A percentile compares a stretch with the other conserved stretches of the same genome.
phyloP scores from a whole-genome alignment of 1,140 invertebrate genomes.

The Sinonovacula constricta region DNA sequence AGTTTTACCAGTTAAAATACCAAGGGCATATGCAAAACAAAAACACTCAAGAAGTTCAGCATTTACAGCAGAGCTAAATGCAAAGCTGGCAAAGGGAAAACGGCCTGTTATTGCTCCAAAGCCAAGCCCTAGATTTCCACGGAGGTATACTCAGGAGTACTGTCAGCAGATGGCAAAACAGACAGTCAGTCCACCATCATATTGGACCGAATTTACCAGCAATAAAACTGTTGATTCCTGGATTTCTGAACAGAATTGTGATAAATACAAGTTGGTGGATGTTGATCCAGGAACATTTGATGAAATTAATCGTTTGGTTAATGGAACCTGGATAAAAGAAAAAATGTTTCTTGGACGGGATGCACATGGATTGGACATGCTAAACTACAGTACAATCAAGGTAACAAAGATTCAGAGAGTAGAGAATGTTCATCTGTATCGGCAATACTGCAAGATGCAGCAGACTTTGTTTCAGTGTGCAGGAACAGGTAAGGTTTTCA shows the following conservation, averaged over 20 bases:
- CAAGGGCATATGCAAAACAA: no score
- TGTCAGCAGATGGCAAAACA: conserved; percentile 46
- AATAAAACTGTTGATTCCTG: conserved; percentile 48
- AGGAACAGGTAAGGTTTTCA: conserved; percentile 36
- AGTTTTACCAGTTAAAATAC: conserved; percentile 14
- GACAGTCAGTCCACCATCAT: conserved; percentile 36
- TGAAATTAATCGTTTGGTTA: conserved; percentile 33
- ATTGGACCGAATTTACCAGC: conserved; percentile 51
- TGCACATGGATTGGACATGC: conserved; percentile 37
- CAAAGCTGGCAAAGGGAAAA: conserved; percentile 45
- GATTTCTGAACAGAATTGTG: conserved; percentile 21
- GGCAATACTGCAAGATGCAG: conserved; percentile 48
- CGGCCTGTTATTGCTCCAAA: conserved; percentile 48
- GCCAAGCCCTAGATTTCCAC: no score
- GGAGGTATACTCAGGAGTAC: conserved; percentile 43
- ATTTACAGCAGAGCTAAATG: conserved; percentile 54
- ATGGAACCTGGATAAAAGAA: conserved; percentile 49
- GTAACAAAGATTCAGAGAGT: conserved; percentile 56
- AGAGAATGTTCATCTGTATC: conserved; percentile 56
- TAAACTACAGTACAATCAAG: conserved; percentile 35
- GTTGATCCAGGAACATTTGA: conserved; percentile 30
- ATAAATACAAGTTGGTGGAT: conserved; percentile 26
- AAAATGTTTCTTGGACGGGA: conserved; percentile 57
- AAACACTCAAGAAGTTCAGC: conserved; percentile 44
- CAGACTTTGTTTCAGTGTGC: conserved; percentile 53